Evolutionary conservation across 2,113 vertebrate species (phyloP), one percentile per base, ranked within the genome.

Genomic region (Tyto alba): DNA sequence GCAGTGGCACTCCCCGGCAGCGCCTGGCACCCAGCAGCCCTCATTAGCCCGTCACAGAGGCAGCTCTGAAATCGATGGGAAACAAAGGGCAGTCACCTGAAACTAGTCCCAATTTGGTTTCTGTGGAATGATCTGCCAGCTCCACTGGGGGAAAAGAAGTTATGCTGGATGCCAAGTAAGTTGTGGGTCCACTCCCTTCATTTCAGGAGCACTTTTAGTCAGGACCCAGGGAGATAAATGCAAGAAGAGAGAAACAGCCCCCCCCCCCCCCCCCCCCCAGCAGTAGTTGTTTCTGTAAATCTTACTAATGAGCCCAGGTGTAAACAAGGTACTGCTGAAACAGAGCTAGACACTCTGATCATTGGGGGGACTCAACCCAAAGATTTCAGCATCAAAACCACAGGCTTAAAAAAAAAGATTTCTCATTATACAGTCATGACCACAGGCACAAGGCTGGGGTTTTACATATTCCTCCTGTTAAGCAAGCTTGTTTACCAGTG

Each of bases 11-110:
- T 85, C 92, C 89, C 93, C 32, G 21, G 87, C 85, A 79, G 78
- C 48, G 60, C 96, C 67, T 91, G 96, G 94, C 91, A 75, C 94
- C 73, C 45, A 4, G 86, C 81, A 82, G 93, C 86, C 81, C 85
- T 95, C 95, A 41, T 89, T 92, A 96, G 94, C 96, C 92, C 87
- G 86, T 66, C 96, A 91, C 11, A 2, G 67, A 83, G 69, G 86
- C 92, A 90, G 95, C 92, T 91, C 56, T 26, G 76, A 94, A 91
- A 97, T 67, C 14, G 0, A 97, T 78, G 73, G 88, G 71, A 93
- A 95, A 96, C 84, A 79, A 96, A 96, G 87, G 82, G 81, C 96
- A 96, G 53, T 69, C 94, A 69, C 94, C 95, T 89, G 84, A 96
- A 97, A 94, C 92, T 29, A 89, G 75, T 89, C 95, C 78, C 80